Evolutionary conservation across 2,113 vertebrate species (phyloP), one percentile per base, ranked within the genome.

Genomic region (Fregata magnificens): DNA sequence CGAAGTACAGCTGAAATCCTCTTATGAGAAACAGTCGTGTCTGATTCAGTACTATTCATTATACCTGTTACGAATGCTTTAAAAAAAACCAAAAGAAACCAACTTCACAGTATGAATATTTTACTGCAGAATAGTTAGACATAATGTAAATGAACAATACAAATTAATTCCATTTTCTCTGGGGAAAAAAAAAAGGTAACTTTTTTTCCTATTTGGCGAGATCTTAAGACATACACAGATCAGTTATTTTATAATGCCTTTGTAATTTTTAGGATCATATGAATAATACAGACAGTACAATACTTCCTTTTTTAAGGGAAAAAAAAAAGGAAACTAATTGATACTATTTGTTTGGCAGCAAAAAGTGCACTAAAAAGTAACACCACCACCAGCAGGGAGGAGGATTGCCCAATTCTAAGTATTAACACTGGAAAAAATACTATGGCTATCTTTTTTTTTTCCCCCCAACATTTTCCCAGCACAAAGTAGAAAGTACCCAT

Each of bases 291-390:
- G 69, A 95, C 20, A 90, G 76, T 91, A 97, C 73, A 69, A 62
- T 74, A 58, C 17, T 82, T 88, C 22, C 71, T 90, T 84, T 93
- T 90, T 74, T 19, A 50, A 70, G 24, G 16, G 16, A 50, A 40
- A 47, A 55, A 18, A 18, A 47, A 24, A 49, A 88, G 21, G 44
- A 80, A 96, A 82, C 52, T 52, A 88, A 94, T 78, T 47, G 13
- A 47, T 90, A 83, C 53, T 6, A 5, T 95, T 72, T 86, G 49
- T 82, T 95, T 77, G 92, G 92, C 92, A 96, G 97, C 36, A 44
- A 86, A 93, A 96, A 72, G 77, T 80, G 92, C 77, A 59, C 78
- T 96, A 94, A 36, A 91, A 92, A 61, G 72, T 93, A 92, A 31
- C 38, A 79, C 77, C 83, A 91, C 56, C 31, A 85, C 17, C 53